These are phyloP conservation scores for Trachelipus rathkii DNA, from an alignment of 1,140 invertebrate species.

Conservation along the genomic window DNA sequence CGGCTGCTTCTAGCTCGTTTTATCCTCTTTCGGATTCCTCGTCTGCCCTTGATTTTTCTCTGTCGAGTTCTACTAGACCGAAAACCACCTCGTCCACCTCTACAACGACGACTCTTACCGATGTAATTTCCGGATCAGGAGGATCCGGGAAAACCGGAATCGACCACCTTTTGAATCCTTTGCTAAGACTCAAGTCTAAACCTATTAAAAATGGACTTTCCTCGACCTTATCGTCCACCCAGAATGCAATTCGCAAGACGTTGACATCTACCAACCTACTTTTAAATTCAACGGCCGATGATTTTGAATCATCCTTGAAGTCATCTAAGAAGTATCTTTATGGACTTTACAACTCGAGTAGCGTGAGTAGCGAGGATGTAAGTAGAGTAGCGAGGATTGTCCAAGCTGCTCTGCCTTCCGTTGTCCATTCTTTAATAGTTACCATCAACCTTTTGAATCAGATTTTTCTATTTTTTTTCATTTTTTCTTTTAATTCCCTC, in stretches of 20 bases:
- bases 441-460: not conserved
- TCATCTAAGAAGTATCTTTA: not conserved
- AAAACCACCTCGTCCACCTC: slow-evolving; percentile 19
- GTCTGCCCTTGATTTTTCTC: not conserved
- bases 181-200: slow-evolving; percentile 19
- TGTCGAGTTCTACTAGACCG: slow-evolving; percentile 7
- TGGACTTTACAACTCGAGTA: slow-evolving; percentile 38
- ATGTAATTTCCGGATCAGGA: not conserved
- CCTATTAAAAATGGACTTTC: not conserved
- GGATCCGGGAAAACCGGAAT: not conserved
- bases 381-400: slow-evolving; percentile 26
- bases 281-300: not conserved
- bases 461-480: too few relatives aligned
- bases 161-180: not conserved
- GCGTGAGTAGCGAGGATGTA: slow-evolving; percentile 43
- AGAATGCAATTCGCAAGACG: not conserved
- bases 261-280: not conserved
- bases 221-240: not conserved
- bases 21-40: slow-evolving; percentile 21
- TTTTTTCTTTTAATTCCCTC: too few relatives aligned
- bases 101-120: not conserved
- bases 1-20: not conserved
- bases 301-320: not conserved
- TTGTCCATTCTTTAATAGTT: not conserved
- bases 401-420: slow-evolving; percentile 19